These are phyloP conservation scores for Fistularia commersonii DNA, from an alignment of 2,797 vertebrate genomes.

Conservation along the genomic window DNA sequence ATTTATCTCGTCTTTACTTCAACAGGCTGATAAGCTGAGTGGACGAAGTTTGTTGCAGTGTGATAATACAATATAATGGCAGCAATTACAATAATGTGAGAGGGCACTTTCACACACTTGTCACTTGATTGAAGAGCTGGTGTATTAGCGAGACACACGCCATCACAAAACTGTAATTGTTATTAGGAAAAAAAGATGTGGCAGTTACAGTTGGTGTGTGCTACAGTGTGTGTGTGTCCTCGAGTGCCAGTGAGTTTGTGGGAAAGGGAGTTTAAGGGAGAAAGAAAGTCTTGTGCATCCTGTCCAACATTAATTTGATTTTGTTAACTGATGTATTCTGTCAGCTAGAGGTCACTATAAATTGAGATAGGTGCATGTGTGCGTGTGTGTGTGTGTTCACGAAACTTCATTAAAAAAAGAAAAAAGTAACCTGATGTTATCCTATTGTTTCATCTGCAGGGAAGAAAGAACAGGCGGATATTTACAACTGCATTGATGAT, in stretches of 20 bases:
- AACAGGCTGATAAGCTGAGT: too few relatives aligned
- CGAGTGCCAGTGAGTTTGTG: constrained; percentile 5
- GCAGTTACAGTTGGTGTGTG: constrained; percentile 1
- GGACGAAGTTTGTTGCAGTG: too few relatives aligned
- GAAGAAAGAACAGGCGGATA: constrained; percentile 20
- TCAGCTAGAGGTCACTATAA: constrained; percentile 46
- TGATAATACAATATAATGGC: not conserved
- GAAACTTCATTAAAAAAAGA: too few relatives aligned
- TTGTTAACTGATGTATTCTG: constrained; percentile 62
- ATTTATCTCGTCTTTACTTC: too few relatives aligned
- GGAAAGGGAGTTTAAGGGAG: too few relatives aligned
- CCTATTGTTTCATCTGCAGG: too few relatives aligned
- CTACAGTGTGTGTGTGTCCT: constrained; percentile 8
- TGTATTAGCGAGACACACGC: constrained; percentile 17
- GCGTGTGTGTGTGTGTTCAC: constrained; percentile 8
- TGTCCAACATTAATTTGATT: constrained; percentile 51
- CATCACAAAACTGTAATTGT: constrained; percentile 8
- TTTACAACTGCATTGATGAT: constrained; percentile 13
- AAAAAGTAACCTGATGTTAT: too few relatives aligned
- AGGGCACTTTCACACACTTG: constrained; percentile 12
- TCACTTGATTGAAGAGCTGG: constrained; percentile 18
- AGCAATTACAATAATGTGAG: constrained; percentile 19
- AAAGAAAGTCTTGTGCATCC: constrained; percentile 23
- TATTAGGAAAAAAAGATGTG: constrained; percentile 19
- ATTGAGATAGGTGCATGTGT: constrained; percentile 18